Base-by-base conservation (phyloP, 2,888 invertebrate species). In the Sesia bembeciformis region DNA sequence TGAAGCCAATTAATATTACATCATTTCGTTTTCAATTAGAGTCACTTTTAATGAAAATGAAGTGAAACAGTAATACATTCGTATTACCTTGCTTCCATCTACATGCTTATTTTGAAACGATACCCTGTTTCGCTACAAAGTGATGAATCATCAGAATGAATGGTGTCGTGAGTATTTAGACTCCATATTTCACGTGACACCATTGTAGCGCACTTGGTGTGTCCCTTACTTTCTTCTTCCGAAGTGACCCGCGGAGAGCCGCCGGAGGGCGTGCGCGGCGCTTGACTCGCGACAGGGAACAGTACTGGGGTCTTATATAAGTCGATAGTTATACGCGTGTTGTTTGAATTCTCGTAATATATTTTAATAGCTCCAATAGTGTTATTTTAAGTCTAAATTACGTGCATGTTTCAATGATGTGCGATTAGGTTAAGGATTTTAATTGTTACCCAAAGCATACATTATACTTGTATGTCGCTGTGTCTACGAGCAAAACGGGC, bases 341-440 rank as follows among this genome's bases (percentile, higher is more conserved):
- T 84, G 84, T 85, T 85, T 84, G 88, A 88, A 88, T 87, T 88
- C 88, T 89, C 88, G 88, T 88, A 84, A 86, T 84, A 87, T 85
- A 84, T 87, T 80, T 66, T 76, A 72, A 73, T 64, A 76, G 72
- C 80, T 77, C 70, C 65, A 69, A 73, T 63, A 77, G 81, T 79
- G 74, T 72, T 74, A 69, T 67, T 74, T 68, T 84, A 86, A 78
- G 78, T 81, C 78, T 78, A 76, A 75, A 78, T 70, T 74, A 23
- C 38, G 75, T 78, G 82, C 81, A 81, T 85, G 80, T 84, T 83
- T 84, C 81, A 74, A 81, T 78, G 82, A 83, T 83, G 73, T 83
- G 85, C 84, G 84, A 82, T 74, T 87, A 86, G 83, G 57, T 75
- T 82, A 80, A 79, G 78, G 65, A 68, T 72, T 73, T 75, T 77